A percentile compares a stretch with the other conserved stretches of the same genome.
These are phyloP conservation scores for Irena cyanogastra DNA, from an alignment of 2,113 vertebrate species.

Conservation along the genomic window DNA sequence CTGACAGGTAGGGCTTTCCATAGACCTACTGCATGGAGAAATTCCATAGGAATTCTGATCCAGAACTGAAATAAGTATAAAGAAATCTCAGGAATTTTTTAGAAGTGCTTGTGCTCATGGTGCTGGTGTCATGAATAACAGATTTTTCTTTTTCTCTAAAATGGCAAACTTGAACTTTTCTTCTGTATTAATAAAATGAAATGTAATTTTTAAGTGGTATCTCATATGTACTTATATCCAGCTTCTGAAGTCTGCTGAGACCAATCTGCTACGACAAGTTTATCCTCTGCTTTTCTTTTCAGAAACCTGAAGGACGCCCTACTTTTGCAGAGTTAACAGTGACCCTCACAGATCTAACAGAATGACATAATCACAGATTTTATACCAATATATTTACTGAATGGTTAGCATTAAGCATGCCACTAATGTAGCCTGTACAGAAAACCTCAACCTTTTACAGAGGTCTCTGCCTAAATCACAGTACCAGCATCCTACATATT, in stretches of 20 bases:
- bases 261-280: background rate
- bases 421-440: background rate
- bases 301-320: conserved; percentile 81
- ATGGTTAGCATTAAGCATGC: background rate
- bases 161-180: background rate
- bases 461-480: background rate
- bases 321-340: conserved; percentile 76
- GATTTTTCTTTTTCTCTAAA: background rate
- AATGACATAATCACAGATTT: conserved; percentile 42
- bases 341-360: conserved; percentile 70
- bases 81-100: background rate
- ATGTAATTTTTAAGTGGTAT: background rate
- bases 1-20: background rate
- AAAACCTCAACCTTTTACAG: background rate
- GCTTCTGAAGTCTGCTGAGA: background rate
- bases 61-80: background rate
- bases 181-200: background rate
- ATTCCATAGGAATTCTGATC: background rate
- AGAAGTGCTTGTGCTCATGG: background rate
- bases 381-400: background rate
- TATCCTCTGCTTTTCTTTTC: conserved; percentile 1
- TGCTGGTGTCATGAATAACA: background rate
- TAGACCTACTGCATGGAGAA: background rate
- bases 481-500: background rate
- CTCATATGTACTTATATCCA: background rate